phyloP scores from a whole-genome alignment of 2,797 vertebrate species.

The Tenualosa ilisha region DNA sequence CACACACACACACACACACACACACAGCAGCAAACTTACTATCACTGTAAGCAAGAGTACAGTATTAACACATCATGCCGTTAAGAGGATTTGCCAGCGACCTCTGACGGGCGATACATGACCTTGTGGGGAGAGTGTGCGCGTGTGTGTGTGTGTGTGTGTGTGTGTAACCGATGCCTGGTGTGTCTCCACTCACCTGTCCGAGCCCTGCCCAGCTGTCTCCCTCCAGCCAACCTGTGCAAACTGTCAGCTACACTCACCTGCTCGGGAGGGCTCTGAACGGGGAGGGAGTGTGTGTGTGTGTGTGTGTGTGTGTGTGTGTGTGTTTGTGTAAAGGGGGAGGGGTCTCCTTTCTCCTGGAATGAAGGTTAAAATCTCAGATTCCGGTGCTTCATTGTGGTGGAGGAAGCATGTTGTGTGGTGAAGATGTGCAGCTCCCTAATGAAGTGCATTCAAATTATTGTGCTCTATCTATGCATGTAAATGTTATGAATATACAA shows the following conservation, averaged over 20 bases:
- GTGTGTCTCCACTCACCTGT: slow-evolving; percentile 8
- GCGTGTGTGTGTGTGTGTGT: not conserved
- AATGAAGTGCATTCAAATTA: not conserved
- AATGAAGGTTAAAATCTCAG: not conserved
- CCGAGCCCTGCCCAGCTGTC: slow-evolving; percentile 1
- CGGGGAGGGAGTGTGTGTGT: not conserved
- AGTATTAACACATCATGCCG: not conserved
- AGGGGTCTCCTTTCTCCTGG: not conserved
- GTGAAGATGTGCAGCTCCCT: not conserved
- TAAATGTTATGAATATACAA: not conserved
- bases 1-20: not conserved
- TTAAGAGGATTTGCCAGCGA: not conserved
- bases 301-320: not conserved
- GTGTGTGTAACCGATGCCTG: slow-evolving; percentile 1
- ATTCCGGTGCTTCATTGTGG: not conserved
- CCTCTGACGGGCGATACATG: not conserved
- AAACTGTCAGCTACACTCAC: slow-evolving; percentile 7
- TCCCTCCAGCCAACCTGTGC: slow-evolving; percentile 8
- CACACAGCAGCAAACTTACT: not conserved
- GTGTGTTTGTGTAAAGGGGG: not conserved
- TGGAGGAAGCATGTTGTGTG: not conserved
- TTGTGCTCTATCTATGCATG: not conserved
- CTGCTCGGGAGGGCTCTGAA: not conserved
- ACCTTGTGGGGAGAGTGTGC: not conserved
- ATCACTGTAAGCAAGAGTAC: not conserved